phyloP scores from a whole-genome alignment of 2,797 vertebrate species.

The Falco concolor region DNA sequence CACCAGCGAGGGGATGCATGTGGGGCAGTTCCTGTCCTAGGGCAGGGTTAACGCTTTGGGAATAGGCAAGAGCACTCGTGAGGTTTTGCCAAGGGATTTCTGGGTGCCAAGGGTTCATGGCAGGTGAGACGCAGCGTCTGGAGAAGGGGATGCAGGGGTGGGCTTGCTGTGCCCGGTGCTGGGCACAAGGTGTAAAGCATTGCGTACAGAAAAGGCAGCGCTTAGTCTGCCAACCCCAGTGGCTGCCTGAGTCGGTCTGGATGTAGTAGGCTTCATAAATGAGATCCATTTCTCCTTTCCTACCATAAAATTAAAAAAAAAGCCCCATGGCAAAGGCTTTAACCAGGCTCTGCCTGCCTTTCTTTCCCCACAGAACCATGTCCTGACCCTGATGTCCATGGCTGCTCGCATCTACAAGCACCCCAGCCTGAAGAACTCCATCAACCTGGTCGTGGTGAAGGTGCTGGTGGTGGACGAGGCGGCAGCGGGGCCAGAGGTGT shows the following conservation, averaged over 20 bases:
- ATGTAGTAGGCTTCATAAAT: background rate
- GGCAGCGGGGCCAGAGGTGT: constrained; percentile 81
- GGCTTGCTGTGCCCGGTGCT: background rate
- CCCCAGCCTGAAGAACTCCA: constrained; percentile 90
- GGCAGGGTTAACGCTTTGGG: background rate
- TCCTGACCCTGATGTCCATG: constrained; percentile 90
- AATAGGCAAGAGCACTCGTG: background rate
- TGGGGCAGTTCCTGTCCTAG: background rate
- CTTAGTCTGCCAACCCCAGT: background rate
- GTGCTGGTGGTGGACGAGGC: constrained; percentile 88
- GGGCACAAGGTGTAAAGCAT: background rate
- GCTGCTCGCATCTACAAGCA: constrained; percentile 89
- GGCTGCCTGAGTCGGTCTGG: background rate
- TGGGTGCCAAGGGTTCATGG: background rate
- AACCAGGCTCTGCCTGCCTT: background rate
- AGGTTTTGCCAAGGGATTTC: background rate
- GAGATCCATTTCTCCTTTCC: background rate
- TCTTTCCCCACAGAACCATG: constrained; percentile 79
- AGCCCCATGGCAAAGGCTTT: fast-evolving
- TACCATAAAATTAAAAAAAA: background rate
- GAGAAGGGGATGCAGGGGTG: background rate
- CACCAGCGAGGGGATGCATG: background rate
- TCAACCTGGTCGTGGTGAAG: constrained; percentile 90
- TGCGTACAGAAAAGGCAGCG: fast-evolving
- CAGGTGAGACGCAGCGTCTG: fast-evolving